Percentiles rank a stretch among this genome's conserved stretches.
phyloP scores from a whole-genome alignment of 2,888 invertebrate genomes.

The Luperina nickerlii region DNA sequence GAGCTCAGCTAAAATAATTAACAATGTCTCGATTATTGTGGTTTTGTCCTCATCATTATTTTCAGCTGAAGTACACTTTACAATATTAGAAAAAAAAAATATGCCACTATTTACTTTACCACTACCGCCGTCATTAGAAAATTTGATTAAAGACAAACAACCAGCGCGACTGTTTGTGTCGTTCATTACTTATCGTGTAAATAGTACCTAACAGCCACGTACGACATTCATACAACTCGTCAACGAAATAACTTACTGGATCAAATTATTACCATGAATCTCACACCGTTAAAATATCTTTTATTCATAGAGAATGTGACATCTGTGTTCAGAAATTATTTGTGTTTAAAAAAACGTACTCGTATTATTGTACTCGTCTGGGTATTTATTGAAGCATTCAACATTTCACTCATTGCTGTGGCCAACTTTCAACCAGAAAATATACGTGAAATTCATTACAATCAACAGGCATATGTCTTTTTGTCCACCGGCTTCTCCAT shows the following conservation, averaged over 20 bases:
- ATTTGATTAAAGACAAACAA: slow-evolving; percentile 32
- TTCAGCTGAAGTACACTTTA: slow-evolving; percentile 35
- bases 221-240: background rate
- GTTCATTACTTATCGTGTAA: background rate
- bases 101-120: slow-evolving; percentile 42
- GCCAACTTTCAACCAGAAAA: background rate
- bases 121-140: slow-evolving; percentile 24
- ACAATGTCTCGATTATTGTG: slow-evolving; percentile 69
- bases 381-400: slow-evolving; percentile 24
- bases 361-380: slow-evolving; percentile 43
- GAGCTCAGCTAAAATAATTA: slow-evolving; percentile 74
- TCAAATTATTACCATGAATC: slow-evolving; percentile 40
- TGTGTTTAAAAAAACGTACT: slow-evolving; percentile 33
- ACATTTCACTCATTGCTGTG: background rate
- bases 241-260: background rate
- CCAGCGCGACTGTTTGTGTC: background rate
- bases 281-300: slow-evolving; percentile 56
- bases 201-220: slow-evolving; percentile 4
- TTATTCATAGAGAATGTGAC: slow-evolving; percentile 62
- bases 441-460: background rate
- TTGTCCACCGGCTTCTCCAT: slow-evolving; percentile 47
- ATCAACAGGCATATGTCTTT: slow-evolving; percentile 29
- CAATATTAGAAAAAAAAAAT: slow-evolving; percentile 30
- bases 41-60: slow-evolving; percentile 52
- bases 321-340: slow-evolving; percentile 66